Base-by-base conservation (phyloP, 2,797 vertebrate species). In the Oryzias dopingdopingensis region DNA sequence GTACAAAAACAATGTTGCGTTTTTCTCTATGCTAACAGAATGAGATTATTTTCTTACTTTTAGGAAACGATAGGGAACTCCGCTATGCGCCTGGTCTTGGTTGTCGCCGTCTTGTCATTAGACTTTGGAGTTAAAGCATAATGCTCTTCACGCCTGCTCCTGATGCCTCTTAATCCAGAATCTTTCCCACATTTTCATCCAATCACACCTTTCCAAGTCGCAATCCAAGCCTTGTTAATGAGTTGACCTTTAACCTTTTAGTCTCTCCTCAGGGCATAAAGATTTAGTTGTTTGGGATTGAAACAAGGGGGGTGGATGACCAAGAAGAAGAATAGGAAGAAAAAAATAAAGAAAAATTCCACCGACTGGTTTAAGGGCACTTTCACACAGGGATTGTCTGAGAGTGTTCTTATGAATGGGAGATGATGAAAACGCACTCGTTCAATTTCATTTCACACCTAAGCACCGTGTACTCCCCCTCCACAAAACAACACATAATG, bases 211-310 rank as follows among this genome's bases (percentile, higher is more conserved):
- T 41, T 52, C 20, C 18, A 16, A 64, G 45, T 44, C 48, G 40
- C 45, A 70, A 22, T 72, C 13, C 24, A 24, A 59, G 65, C 59
- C 15, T 53, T 49, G 62, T 72, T 55, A 57, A 46, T 58, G 43
- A 51, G 10, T 2, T 52, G 48, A 81, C 70, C 74, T 74, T 59
- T 71, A 1, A 67, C 71, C 62, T 50, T 14, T 42, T 10, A 18
- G 14, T 72, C 14, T 5, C 57, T 22, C 15, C 0, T 54, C 7
- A 6, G 17, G 0, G 2, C 17, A 43, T 6, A 24, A 42, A 54
- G 43, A 47, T 4, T 16, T 62, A 14, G 18, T 32, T 57, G 26
- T 15, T 13, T 6, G 42, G 41, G 44, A 40, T 20, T 40, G 50
- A 42, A 46, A 49, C n/a, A 5, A 0, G 42, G 41, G 44, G 20